Evolutionary conservation across 2,113 vertebrate species (phyloP).

Genomic region (Burhinus oedicnemus): DNA sequence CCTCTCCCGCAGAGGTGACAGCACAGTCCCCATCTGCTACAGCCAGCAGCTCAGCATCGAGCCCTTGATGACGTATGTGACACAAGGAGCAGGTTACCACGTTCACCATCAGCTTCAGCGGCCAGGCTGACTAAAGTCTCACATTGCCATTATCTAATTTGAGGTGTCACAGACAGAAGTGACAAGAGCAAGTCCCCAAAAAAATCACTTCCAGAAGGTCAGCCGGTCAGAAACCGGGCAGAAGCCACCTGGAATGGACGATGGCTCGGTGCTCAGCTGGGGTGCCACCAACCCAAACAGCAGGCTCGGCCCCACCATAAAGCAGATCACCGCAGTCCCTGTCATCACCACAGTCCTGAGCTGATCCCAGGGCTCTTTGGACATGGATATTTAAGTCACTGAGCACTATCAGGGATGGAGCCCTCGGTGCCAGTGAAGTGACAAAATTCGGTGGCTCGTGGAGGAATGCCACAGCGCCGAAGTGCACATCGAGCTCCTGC

Average conservation of each 20-base stretch:
- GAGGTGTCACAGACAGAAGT: not conserved
- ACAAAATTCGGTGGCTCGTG: fast-evolving
- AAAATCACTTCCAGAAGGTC: not conserved
- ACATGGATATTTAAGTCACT: not conserved
- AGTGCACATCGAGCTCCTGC: fast-evolving
- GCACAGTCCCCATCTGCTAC: not conserved
- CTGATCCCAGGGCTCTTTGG: not conserved
- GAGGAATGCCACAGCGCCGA: fast-evolving
- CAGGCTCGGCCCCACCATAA: not conserved
- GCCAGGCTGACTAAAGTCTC: not conserved
- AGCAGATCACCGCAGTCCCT: not conserved
- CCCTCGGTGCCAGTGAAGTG: fast-evolving
- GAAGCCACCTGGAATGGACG: not conserved
- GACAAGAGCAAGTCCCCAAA: not conserved
- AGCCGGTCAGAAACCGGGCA: not conserved
- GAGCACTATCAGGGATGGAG: not conserved
- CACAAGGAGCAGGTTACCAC: not conserved
- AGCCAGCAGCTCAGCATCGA: fast-evolving
- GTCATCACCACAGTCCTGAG: not conserved
- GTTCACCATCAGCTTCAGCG: not conserved
- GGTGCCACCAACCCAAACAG: not conserved
- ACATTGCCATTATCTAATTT: not conserved
- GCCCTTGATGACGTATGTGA: not conserved
- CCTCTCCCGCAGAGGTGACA: not conserved
- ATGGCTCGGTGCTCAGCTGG: not conserved